phyloP scores from a whole-genome alignment of 2,797 vertebrate species.

The Pseudochromis fuscus region DNA sequence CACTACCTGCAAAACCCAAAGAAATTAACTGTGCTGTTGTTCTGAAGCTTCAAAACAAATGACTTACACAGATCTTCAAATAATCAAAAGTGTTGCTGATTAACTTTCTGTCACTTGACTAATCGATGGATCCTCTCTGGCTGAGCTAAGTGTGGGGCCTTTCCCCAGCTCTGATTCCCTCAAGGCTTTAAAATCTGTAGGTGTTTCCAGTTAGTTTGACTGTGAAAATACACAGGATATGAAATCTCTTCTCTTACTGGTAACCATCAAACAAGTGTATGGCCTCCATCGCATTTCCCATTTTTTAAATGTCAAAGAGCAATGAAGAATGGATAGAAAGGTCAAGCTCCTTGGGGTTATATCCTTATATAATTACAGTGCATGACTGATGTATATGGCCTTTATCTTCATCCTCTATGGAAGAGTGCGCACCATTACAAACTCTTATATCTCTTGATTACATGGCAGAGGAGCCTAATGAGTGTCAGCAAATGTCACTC shows the following conservation, averaged over 20 bases:
- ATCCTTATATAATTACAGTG: slow-evolving; percentile 65
- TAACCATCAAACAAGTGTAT: slow-evolving; percentile 61
- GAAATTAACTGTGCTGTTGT: too few species aligned
- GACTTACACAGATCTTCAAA: too few species aligned
- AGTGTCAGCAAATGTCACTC: slow-evolving; percentile 68
- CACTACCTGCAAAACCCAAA: too few species aligned
- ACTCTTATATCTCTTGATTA: slow-evolving; percentile 61
- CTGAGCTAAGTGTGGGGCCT: neutral
- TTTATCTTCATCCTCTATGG: slow-evolving; percentile 60
- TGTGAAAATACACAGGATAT: slow-evolving; percentile 15
- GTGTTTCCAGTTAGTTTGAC: slow-evolving; percentile 15
- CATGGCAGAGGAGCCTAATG: slow-evolving; percentile 52
- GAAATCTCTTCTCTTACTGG: slow-evolving; percentile 43
- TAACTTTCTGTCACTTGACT: neutral
- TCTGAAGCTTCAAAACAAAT: too few species aligned
- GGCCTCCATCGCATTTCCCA: slow-evolving; percentile 60
- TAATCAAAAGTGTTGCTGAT: neutral
- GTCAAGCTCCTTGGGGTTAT: slow-evolving; percentile 70
- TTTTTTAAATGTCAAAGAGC: slow-evolving; percentile 80
- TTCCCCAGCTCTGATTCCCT: neutral
- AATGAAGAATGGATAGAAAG: slow-evolving; percentile 67
- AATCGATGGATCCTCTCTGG: neutral
- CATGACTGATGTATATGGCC: slow-evolving; percentile 74
- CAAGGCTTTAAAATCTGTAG: neutral
- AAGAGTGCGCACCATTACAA: slow-evolving; percentile 40